A percentile compares a stretch with the other conserved stretches of the same genome.
Evolutionary conservation across 2,888 invertebrate species (phyloP).

Genomic region (Pristionchus fissidentatus): DNA sequence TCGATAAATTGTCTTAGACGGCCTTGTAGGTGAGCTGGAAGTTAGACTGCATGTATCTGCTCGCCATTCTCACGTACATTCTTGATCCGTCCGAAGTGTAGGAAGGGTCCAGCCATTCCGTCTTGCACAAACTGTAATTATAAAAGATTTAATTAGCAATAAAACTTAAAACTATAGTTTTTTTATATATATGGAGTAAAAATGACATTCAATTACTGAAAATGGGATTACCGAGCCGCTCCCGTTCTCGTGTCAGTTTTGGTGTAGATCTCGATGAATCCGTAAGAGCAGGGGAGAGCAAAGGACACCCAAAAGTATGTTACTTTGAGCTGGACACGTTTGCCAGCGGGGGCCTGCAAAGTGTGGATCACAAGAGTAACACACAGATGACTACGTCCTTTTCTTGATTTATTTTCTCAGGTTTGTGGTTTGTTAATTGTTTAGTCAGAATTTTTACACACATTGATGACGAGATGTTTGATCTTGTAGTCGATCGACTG

Average conservation of each 20-base stretch:
- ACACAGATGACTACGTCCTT: not conserved
- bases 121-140: constrained; percentile 20
- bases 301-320: not conserved
- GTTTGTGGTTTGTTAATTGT: no score
- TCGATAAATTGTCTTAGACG: not conserved
- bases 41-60: not conserved
- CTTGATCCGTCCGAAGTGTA: constrained; percentile 35
- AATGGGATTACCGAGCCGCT: not conserved
- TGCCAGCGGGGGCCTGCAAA: not conserved
- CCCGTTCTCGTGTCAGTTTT: not conserved
- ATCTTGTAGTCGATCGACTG: not conserved
- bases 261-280: not conserved
- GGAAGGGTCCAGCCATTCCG: constrained; percentile 7
- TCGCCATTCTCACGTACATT: constrained; percentile 37
- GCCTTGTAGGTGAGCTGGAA: constrained; percentile 21
- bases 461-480: constrained; percentile 33
- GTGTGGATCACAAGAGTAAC: not conserved
- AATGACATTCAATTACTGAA: not conserved
- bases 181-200: no score
- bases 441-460: not conserved
- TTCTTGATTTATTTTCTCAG: no score
- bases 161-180: no score
- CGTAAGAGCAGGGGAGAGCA: not conserved
- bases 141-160: no score
- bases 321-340: not conserved